A percentile compares a stretch with the other conserved stretches of the same genome.
Conservation (phyloP, 1,140 invertebrate genomes). For the Delia radicum region DNA sequence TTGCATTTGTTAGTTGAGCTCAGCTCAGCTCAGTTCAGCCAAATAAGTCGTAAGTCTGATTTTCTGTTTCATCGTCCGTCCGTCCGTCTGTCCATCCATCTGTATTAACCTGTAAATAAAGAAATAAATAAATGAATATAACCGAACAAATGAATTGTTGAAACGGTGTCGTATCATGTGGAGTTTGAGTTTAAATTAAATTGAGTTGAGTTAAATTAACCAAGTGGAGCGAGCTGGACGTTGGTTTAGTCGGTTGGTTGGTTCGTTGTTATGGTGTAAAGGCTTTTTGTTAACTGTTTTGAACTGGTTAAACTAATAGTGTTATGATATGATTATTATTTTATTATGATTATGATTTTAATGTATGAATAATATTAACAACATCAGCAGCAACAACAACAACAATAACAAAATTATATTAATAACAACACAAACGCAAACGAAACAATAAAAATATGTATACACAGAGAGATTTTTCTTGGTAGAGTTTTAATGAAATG, state of each 20-base stretch:
- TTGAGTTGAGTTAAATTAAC: slow-evolving; percentile 9
- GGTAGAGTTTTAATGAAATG: no score
- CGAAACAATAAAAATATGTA: not conserved
- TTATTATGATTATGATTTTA: slow-evolving; percentile 10
- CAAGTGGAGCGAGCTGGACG: no score
- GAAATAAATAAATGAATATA: slow-evolving; percentile 4
- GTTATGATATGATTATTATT: slow-evolving; percentile 30
- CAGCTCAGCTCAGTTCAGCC: no score
- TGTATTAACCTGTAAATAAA: slow-evolving; percentile 9
- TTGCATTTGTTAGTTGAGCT: not conserved
- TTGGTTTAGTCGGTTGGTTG: not conserved
- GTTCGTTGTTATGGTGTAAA: slow-evolving; percentile 38
- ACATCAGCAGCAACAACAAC: no score
- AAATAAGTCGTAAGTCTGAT: not conserved
- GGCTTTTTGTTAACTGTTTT: slow-evolving; percentile 22
- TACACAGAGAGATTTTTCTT: no score
- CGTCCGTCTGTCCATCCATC: not conserved
- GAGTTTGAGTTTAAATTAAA: slow-evolving; percentile 16
- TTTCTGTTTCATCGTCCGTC: slow-evolving; percentile 17
- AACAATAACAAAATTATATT: no score
- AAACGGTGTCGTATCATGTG: not conserved
- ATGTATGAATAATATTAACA: not conserved
- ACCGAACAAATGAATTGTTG: not conserved
- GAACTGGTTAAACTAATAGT: slow-evolving; percentile 26
- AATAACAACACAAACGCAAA: no score